Conservation (phyloP, 2,888 invertebrate genomes). For the Sepioteuthis lessoniana region DNA sequence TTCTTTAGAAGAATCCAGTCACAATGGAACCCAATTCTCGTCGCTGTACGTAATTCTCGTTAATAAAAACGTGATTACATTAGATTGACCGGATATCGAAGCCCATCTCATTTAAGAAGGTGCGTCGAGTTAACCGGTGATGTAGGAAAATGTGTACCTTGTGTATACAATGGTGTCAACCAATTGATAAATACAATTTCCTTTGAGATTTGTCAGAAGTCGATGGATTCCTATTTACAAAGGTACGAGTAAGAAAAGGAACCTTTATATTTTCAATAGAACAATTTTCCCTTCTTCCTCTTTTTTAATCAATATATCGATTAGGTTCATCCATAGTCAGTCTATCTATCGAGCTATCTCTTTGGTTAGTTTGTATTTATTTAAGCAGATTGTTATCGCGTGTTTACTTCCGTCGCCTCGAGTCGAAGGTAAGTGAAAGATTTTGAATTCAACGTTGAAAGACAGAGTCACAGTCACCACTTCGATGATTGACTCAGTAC, state of each 20-base stretch:
- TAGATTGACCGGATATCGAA: slow-evolving; percentile 1
- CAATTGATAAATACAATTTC: neutral
- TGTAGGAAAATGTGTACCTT: neutral
- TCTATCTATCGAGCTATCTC: neutral
- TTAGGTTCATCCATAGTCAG: neutral
- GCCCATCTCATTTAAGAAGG: neutral
- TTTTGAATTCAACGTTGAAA: no score
- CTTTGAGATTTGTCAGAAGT: neutral
- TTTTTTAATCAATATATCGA: neutral
- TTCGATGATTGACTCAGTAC: neutral
- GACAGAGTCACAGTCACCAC: neutral
- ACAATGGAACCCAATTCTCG: neutral
- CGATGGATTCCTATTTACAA: neutral
- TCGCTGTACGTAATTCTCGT: neutral
- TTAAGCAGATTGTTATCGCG: neutral
- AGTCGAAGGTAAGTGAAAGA: neutral
- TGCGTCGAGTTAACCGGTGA: neutral
- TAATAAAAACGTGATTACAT: slow-evolving; percentile 15
- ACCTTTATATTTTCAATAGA: no score
- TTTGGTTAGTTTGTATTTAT: neutral
- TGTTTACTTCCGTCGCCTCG: neutral
- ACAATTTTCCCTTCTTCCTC: neutral
- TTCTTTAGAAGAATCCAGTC: neutral
- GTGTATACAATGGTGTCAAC: neutral
- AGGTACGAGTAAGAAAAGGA: neutral